Conservation (phyloP, 2,113 vertebrate genomes). For the Nycticebus coucang region DNA sequence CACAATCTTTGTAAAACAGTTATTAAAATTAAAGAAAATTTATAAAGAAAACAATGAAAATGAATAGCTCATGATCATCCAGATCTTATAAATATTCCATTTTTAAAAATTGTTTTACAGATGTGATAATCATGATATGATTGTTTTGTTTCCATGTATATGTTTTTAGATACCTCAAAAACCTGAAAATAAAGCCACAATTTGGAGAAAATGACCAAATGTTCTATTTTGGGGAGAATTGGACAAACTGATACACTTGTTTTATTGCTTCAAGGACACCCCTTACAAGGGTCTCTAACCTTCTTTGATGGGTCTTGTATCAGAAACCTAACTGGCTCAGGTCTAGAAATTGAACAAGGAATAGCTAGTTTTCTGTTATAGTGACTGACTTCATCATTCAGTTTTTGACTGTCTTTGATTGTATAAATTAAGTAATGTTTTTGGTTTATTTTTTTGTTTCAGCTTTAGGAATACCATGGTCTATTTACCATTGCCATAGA, state of each 20-base stretch:
- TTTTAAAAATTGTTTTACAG: not conserved
- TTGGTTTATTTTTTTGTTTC: not conserved
- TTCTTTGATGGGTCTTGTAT: not conserved
- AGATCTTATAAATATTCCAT: not conserved
- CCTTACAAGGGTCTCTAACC: accelerated
- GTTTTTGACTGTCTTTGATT: not conserved
- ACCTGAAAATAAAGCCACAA: not conserved
- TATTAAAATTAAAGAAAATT: not conserved
- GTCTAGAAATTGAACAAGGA: not conserved
- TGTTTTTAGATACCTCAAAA: not conserved
- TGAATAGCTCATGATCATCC: not conserved
- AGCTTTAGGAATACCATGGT: not conserved
- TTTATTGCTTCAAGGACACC: not conserved
- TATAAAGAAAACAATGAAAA: not conserved
- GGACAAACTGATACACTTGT: not conserved
- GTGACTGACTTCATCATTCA: not conserved
- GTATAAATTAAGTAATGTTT: not conserved
- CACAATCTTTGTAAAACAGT: not conserved
- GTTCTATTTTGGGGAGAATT: not conserved
- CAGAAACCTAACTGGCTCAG: not conserved
- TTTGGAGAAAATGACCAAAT: not conserved
- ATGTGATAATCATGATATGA: not conserved
- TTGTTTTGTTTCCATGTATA: not conserved
- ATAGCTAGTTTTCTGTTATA: not conserved
- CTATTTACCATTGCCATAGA: not conserved